Conservation (phyloP, 2,888 invertebrate species). For the Apamea monoglypha region DNA sequence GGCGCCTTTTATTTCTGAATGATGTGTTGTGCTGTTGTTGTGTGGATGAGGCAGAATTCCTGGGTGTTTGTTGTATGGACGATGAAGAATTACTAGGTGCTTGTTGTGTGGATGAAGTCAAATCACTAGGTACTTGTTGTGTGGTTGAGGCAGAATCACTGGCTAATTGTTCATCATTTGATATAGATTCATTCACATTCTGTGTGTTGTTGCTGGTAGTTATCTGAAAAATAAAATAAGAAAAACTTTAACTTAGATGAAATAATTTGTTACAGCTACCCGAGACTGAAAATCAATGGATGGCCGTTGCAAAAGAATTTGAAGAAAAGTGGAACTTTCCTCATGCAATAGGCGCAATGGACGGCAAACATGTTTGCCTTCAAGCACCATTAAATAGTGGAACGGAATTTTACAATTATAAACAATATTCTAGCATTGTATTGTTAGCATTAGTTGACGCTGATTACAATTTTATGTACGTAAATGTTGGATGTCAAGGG, state of each 20-base stretch:
- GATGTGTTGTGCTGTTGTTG: slow-evolving; percentile 53
- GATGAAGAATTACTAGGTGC: slow-evolving; percentile 46
- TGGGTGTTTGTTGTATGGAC: slow-evolving; percentile 48
- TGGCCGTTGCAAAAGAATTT: slow-evolving; percentile 23
- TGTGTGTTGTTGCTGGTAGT: slow-evolving; percentile 33
- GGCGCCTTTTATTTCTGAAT: slow-evolving; percentile 52
- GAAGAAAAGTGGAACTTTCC: slow-evolving; percentile 27
- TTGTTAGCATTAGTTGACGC: too few species aligned
- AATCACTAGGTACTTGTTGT: too few species aligned
- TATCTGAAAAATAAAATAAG: slow-evolving; percentile 38
- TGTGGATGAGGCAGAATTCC: slow-evolving; percentile 49
- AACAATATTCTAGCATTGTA: not conserved
- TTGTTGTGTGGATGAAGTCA: slow-evolving; percentile 51
- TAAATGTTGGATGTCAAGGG: too few species aligned
- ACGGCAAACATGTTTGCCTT: slow-evolving; percentile 20
- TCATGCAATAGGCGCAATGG: slow-evolving; percentile 20
- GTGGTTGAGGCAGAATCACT: slow-evolving; percentile 19
- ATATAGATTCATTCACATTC: slow-evolving; percentile 25
- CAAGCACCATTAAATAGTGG: slow-evolving; percentile 17
- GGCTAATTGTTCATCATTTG: slow-evolving; percentile 35
- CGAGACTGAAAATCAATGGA: slow-evolving; percentile 28
- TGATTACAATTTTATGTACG: too few species aligned
- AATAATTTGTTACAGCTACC: slow-evolving; percentile 35
- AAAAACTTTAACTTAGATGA: slow-evolving; percentile 30
- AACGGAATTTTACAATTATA: slow-evolving; percentile 18